Percentiles rank a stretch among this genome's conserved stretches.
Conservation (phyloP, 2,797 vertebrate species). For the Dermochelys coriacea region DNA sequence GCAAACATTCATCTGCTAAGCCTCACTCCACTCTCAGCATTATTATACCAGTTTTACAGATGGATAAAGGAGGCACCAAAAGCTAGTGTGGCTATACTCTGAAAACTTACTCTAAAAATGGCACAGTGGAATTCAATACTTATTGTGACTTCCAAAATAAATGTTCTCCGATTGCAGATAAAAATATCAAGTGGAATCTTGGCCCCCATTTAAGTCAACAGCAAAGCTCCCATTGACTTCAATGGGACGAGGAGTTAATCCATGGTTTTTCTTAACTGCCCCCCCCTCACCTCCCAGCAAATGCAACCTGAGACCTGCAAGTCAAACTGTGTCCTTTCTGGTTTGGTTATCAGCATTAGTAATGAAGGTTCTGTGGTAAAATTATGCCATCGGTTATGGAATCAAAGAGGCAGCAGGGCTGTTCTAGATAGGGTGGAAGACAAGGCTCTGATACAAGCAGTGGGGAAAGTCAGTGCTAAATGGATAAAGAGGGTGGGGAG, state of each 20-base stretch:
- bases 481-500: not conserved
- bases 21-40: conserved; percentile 46
- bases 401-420: not conserved
- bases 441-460: not conserved
- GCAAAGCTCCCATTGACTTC: conserved; percentile 39
- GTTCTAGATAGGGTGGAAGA: not conserved
- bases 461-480: not conserved
- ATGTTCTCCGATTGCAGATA: conserved; percentile 53
- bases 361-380: not conserved
- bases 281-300: not conserved
- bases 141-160: conserved; percentile 25
- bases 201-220: conserved; percentile 38
- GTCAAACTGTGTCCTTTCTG: conserved; percentile 1
- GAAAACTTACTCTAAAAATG: conserved; percentile 43
- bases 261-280: conserved; percentile 23
- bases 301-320: not conserved
- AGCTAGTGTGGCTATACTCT: conserved; percentile 19
- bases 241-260: not conserved
- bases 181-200: not conserved
- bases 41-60: conserved; percentile 68
- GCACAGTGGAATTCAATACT: conserved; percentile 56
- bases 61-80: conserved; percentile 54
- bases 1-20: not conserved
- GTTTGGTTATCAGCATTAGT: not conserved
- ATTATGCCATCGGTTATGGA: accelerated